phyloP scores from a whole-genome alignment of 92 coral and sea anemone genomes.

The Zoanthus gigantus region DNA sequence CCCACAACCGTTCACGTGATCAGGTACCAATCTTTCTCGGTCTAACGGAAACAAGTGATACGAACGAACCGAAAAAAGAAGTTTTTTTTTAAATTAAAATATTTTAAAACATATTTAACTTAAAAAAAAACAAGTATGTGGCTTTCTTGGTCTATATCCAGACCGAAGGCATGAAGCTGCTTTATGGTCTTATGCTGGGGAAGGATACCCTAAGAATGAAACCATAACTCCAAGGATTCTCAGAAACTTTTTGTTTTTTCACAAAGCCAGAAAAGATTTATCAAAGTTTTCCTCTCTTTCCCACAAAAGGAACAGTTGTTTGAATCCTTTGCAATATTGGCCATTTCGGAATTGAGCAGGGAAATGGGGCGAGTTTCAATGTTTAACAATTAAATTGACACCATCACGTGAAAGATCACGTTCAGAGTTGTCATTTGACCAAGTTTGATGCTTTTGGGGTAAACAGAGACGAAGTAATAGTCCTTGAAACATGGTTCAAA shows the following conservation, averaged over 20 bases:
- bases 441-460: too few relatives aligned
- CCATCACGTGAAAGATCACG: too few relatives aligned
- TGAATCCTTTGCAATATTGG: background rate
- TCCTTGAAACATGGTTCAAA: too few relatives aligned
- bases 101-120: too few relatives aligned
- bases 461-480: too few relatives aligned
- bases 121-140: too few relatives aligned
- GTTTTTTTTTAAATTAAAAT: background rate
- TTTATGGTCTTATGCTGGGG: background rate
- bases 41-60: background rate
- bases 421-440: too few relatives aligned
- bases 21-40: conserved; percentile 6
- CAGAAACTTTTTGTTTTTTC: background rate
- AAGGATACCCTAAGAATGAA: background rate
- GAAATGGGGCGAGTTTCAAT: too few relatives aligned
- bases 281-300: background rate
- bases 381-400: too few relatives aligned
- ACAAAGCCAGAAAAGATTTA: background rate
- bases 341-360: too few relatives aligned
- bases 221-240: background rate
- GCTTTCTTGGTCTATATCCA: too few relatives aligned
- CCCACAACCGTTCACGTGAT: conserved; percentile 38
- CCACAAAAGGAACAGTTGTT: background rate
- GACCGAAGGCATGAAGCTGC: background rate
- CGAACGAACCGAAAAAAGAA: background rate